Evolutionary conservation across 2,888 invertebrate genomes (phyloP), one percentile per base, ranked within the genome.

Genomic region (Drosophila neonasuta): DNA sequence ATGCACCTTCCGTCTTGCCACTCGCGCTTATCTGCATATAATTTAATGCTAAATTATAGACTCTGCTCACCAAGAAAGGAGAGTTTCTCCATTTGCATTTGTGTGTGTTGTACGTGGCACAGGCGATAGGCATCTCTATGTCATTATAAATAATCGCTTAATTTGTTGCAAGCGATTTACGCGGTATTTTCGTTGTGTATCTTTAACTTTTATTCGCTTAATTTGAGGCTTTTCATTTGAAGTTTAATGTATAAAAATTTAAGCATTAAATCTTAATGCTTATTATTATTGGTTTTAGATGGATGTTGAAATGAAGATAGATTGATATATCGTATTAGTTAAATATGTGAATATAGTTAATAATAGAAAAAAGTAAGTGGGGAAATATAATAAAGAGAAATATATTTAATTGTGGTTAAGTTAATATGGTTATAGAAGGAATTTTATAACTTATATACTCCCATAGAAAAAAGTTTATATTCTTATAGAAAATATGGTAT

Each of bases 1-100:
- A 85, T 81, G 74, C 51, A 56, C 46, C 56, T 24, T 51, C 44
- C 55, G 52, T 57, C 45, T 59, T 62, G 45, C 70, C 70, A 71
- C 45, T 59, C 62, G 39, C 70, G 73, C 62, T 81, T 84, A 82
- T 82, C 82, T 82, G 70, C 86, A 80, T 82, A 77, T 82, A 77
- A 80, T 74, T 83, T 79, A 81, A 86, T 79, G 71, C 80, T 79
- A 79, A 83, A 70, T 81, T 83, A 83, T 83, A 70, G 76, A 79
- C 74, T 77, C 63, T 42, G 24, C 10, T 7, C 3, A 8, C 45
- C 45, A 45, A 36, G 34, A 45, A 45, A 46, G 20, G 15, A 34
- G 55, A 56, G 42, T 54, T 54, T 54, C n/a, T 11, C 42, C 45
- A 56, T 45, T 56, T 30, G 42, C 30, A 34, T 36, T 45, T 34